phyloP scores from a whole-genome alignment of 35 echinoderm and acorn worm genomes.

The Lytechinus variegatus region DNA sequence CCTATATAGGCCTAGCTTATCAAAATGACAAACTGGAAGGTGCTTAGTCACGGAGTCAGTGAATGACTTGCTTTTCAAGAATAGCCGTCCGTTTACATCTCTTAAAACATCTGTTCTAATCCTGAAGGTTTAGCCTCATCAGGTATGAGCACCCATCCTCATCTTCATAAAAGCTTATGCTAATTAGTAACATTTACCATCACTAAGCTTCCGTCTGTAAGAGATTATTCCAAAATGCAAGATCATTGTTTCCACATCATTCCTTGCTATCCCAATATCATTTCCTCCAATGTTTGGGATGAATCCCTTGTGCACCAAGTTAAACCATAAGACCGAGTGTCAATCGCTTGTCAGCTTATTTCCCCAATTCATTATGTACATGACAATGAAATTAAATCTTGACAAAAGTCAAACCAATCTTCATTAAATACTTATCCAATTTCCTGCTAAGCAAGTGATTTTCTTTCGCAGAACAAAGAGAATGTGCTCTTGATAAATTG shows the following conservation, averaged over 20 bases:
- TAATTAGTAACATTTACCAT: not conserved
- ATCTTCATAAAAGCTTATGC: not conserved
- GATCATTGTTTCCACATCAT: not conserved
- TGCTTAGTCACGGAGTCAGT: not conserved
- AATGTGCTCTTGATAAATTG: not conserved
- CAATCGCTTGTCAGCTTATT: not conserved
- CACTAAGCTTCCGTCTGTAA: not conserved
- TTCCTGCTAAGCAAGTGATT: not conserved
- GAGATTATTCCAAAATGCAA: not conserved
- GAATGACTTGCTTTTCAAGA: not conserved
- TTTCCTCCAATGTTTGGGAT: not conserved
- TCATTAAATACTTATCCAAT: not conserved
- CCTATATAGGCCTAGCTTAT: no score
- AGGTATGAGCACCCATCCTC: not conserved
- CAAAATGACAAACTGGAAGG: no score
- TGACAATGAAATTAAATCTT: not conserved
- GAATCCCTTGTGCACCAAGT: not conserved
- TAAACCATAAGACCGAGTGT: not conserved
- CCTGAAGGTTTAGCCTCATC: not conserved
- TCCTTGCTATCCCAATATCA: not conserved
- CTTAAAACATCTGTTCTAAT: not conserved
- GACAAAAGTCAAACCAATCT: not conserved
- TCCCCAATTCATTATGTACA: not conserved
- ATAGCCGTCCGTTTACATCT: not conserved
- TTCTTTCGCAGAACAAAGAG: not conserved